A percentile compares a stretch with the other conserved stretches of the same genome.
Evolutionary conservation across 2,888 invertebrate genomes (phyloP).

Genomic region (Cephus nigrinus): DNA sequence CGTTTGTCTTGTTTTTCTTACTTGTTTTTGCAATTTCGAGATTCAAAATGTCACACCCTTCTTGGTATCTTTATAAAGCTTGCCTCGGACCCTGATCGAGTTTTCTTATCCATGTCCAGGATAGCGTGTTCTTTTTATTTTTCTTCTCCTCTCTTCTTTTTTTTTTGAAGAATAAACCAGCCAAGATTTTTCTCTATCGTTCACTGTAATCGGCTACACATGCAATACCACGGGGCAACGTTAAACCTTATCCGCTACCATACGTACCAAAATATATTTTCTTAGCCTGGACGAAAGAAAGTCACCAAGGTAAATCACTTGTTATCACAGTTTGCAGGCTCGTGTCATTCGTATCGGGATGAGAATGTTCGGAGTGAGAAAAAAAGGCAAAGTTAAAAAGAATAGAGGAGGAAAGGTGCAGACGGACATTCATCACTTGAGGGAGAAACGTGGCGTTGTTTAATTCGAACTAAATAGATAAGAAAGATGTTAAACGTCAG

Average conservation of each 20-base stretch:
- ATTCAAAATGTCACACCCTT: not conserved
- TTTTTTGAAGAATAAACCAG: not conserved
- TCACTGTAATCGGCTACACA: not conserved
- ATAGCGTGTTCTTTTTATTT: not conserved
- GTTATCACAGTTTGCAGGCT: not conserved
- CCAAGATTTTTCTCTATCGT: not conserved
- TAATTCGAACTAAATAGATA: not conserved
- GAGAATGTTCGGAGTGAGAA: not conserved
- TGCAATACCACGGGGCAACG: not conserved
- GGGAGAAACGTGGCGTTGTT: not conserved
- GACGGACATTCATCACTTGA: not conserved
- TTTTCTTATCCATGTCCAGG: not conserved
- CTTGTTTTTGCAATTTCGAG: not conserved
- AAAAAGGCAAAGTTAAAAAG: not conserved
- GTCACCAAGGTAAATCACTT: not conserved
- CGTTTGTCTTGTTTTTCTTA: not conserved
- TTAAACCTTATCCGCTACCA: not conserved
- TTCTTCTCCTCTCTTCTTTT: not conserved
- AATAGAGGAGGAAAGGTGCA: not conserved
- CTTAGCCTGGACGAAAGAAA: not conserved
- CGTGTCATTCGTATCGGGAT: not conserved
- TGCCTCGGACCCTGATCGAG: not conserved
- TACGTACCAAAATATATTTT: not conserved
- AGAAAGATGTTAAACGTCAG: not conserved
- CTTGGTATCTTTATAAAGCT: not conserved